Evolutionary conservation across 2,797 vertebrate species (phyloP).

Genomic region (Syncerus caffer): DNA sequence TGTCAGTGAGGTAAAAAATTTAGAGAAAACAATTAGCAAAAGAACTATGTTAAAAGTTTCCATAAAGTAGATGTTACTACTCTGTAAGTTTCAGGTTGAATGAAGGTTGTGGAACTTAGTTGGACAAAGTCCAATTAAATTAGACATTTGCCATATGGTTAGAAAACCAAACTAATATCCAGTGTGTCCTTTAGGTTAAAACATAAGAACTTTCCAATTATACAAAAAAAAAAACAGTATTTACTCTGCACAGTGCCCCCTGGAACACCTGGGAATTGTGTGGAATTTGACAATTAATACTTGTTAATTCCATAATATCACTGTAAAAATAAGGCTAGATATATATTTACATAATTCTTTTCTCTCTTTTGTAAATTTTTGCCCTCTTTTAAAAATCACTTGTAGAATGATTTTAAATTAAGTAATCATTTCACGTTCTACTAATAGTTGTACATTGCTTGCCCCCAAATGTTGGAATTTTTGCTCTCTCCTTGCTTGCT

Average conservation of each 20-base stretch:
- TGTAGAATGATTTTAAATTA: neutral
- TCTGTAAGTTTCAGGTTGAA: neutral
- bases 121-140: constrained; percentile 74
- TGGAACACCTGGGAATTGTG: constrained; percentile 57
- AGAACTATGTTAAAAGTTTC: neutral
- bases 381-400: neutral
- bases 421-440: neutral
- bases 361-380: neutral
- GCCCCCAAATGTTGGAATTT: neutral
- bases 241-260: constrained; percentile 48
- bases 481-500: neutral
- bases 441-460: neutral
- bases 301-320: neutral
- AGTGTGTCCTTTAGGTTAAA: constrained; percentile 66
- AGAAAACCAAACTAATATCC: constrained; percentile 67
- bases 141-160: constrained; percentile 68
- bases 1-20: neutral
- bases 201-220: constrained; percentile 58
- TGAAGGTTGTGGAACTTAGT: constrained; percentile 33
- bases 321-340: neutral
- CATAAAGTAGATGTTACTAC: neutral
- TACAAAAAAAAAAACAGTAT: constrained; percentile 49
- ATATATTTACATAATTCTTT: neutral
- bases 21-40: neutral
- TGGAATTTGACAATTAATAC: constrained; percentile 31